Evolutionary conservation across 2,113 vertebrate species (phyloP), one percentile per base, ranked within the genome.

Genomic region (Tautogolabrus adspersus): DNA sequence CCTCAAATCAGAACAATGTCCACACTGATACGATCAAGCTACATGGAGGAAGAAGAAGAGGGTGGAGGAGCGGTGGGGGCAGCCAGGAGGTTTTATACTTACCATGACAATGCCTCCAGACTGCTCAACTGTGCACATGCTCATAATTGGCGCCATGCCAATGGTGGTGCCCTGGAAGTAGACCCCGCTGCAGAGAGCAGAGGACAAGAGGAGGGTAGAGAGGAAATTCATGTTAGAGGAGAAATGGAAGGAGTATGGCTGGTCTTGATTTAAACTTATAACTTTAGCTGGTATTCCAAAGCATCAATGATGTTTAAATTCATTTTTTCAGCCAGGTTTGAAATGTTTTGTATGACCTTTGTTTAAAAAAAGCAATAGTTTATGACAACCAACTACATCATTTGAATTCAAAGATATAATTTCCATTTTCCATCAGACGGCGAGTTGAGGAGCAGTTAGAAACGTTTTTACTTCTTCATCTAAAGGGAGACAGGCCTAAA

Each of bases 71-170:
- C 10, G 5, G 44, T 47, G 66, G 42, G 66, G 66, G 78, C 18
- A 23, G 59, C 0, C 13, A 22, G 58, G 47, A 61, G 63, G 34
- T 55, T 69, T 77, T 49, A 57, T 26, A 91, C 97, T 97, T 93
- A 99, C 98, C 98, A 99, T 99, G 92, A 99, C 97, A 0, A 99
- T 95, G 2, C 98, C 98, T 61, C 98, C 98, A 0, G 98, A 99
- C 91, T 99, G 98, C 80, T 99, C 98, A 0, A 94, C 96, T 0
- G 97, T 99, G 83, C 98, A 99, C 97, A 99, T 99, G 93, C 98
- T 99, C 97, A 99, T 98, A 64, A 99, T 98, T 47, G 98, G 98
- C 0, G 98, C 98, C 98, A 99, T 99, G 90, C 98, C 98, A 18
- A 99, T 98, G 87, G 97, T 99, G 4, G 97, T 99, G 51, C 98